These are phyloP conservation scores for Synergus japonicus DNA, from an alignment of 2,888 invertebrate genomes.

Conservation along the genomic window DNA sequence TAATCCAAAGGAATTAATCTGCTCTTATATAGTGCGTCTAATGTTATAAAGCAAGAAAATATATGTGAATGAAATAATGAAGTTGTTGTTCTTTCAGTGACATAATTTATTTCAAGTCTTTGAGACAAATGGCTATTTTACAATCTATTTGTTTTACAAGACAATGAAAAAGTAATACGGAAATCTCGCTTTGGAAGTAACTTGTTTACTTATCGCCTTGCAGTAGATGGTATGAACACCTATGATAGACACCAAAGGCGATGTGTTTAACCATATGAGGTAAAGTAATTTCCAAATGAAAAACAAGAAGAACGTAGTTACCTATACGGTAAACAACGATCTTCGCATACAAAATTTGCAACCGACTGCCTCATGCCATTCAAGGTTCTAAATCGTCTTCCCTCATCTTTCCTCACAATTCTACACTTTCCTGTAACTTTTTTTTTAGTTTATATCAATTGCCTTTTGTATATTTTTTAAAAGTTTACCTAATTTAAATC, in stretches of 20 bases:
- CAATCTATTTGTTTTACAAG: constrained; percentile 1
- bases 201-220: constrained; percentile 18
- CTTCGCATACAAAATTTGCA: constrained; percentile 30
- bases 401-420: constrained; percentile 35
- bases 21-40: no score
- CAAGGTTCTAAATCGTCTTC: constrained; percentile 32
- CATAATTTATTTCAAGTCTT: background rate
- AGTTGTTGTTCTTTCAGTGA: background rate
- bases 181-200: constrained; percentile 34
- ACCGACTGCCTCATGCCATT: constrained; percentile 21
- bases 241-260: constrained; percentile 18
- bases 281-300: constrained; percentile 35
- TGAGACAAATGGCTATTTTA: background rate
- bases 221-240: constrained; percentile 17
- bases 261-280: constrained; percentile 24
- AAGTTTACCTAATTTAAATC: background rate
- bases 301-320: constrained; percentile 34
- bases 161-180: constrained; percentile 29
- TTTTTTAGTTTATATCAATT: background rate
- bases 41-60: background rate
- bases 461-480: background rate
- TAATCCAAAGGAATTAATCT: background rate
- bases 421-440: background rate
- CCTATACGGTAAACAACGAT: constrained; percentile 34
- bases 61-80: background rate